Evolutionary conservation across 2,888 invertebrate species (phyloP).

Genomic region (Muschampia plurimacula): DNA sequence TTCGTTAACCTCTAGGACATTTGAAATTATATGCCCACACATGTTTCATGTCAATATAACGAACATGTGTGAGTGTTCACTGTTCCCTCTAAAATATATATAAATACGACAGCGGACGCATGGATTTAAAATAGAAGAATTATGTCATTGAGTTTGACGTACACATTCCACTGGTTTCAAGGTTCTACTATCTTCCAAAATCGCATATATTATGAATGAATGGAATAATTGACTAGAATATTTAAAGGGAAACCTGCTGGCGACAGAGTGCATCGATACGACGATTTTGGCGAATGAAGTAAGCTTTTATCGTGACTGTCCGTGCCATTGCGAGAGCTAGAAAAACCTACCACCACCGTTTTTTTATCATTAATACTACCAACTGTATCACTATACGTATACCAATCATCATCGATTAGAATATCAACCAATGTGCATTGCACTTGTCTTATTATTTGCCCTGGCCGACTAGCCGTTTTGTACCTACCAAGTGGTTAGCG

Average conservation of each 20-base stretch:
- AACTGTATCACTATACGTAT: too few species aligned
- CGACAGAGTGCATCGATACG: neutral
- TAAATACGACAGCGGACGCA: slow-evolving; percentile 63
- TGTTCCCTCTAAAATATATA: slow-evolving; percentile 53
- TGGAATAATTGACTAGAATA: slow-evolving; percentile 11
- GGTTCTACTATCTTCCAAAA: slow-evolving; percentile 44
- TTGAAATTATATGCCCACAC: neutral
- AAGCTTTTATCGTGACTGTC: too few species aligned
- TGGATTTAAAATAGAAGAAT: slow-evolving; percentile 71
- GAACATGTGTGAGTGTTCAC: slow-evolving; percentile 21
- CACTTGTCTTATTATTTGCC: too few species aligned
- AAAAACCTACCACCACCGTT: too few species aligned
- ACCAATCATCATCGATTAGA: too few species aligned
- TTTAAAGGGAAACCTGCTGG: neutral
- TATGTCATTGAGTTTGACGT: slow-evolving; percentile 65
- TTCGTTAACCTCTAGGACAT: neutral
- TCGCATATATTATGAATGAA: slow-evolving; percentile 35
- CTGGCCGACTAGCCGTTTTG: too few species aligned
- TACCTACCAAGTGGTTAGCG: too few species aligned
- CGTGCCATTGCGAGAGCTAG: too few species aligned
- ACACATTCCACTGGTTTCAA: slow-evolving; percentile 55
- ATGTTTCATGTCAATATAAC: neutral
- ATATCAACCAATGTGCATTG: too few species aligned
- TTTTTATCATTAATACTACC: too few species aligned
- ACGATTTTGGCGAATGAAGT: too few species aligned